Percentiles rank a stretch among this genome's conserved stretches.
phyloP scores from a whole-genome alignment of 2,888 invertebrate species.

The Nomada ferruginata region DNA sequence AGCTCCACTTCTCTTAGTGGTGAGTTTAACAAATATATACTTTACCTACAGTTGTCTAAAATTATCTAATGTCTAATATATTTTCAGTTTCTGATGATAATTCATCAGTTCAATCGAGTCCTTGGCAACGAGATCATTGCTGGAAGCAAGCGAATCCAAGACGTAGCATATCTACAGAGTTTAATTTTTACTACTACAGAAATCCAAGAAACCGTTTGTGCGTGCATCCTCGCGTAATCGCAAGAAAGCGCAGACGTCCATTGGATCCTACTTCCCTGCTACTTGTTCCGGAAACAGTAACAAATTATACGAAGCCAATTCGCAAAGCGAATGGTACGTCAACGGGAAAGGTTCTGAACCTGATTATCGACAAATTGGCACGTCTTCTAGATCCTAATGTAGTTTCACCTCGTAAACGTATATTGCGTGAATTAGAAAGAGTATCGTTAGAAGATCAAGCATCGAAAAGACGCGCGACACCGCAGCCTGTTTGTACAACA shows the following conservation, averaged over 20 bases:
- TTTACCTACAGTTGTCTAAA: too few species aligned
- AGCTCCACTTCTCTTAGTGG: slow-evolving; percentile 93
- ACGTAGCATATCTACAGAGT: slow-evolving; percentile 90
- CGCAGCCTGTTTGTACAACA: slow-evolving; percentile 75
- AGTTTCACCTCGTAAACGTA: slow-evolving; percentile 93
- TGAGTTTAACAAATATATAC: slow-evolving; percentile 82
- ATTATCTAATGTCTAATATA: slow-evolving; percentile 12
- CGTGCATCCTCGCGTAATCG: slow-evolving; percentile 84
- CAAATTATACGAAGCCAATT: slow-evolving; percentile 66
- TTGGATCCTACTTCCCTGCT: slow-evolving; percentile 85
- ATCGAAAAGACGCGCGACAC: slow-evolving; percentile 85
- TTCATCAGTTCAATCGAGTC: slow-evolving; percentile 95
- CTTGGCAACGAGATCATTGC: slow-evolving; percentile 95
- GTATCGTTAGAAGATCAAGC: slow-evolving; percentile 90
- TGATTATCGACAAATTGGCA: slow-evolving; percentile 81
- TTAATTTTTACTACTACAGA: slow-evolving; percentile 89
- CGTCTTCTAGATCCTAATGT: slow-evolving; percentile 85
- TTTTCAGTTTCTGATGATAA: slow-evolving; percentile 93
- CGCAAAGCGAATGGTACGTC: slow-evolving; percentile 73
- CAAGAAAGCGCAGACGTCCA: slow-evolving; percentile 89
- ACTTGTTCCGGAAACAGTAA: slow-evolving; percentile 69
- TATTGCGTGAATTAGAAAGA: slow-evolving; percentile 92
- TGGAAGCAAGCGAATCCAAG: slow-evolving; percentile 94
- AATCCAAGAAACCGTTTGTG: slow-evolving; percentile 85
- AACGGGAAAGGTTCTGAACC: slow-evolving; percentile 77